These are phyloP conservation scores for Mechanitis mazaeus DNA, from an alignment of 2,888 invertebrate genomes.

Conservation along the genomic window DNA sequence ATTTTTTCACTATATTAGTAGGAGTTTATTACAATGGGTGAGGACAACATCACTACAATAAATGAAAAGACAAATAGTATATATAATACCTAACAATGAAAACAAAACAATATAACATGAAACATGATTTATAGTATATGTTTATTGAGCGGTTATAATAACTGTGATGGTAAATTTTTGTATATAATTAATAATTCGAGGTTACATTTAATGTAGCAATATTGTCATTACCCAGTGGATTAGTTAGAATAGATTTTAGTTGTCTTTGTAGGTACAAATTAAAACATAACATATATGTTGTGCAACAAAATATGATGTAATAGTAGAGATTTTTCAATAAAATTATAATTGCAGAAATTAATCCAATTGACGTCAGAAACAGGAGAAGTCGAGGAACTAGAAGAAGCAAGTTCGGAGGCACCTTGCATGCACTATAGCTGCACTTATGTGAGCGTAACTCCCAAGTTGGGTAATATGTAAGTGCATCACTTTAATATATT, in stretches of 20 bases:
- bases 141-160: background rate
- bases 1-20: background rate
- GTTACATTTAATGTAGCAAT: too few species aligned
- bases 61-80: too few species aligned
- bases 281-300: constrained; percentile 6
- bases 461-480: constrained; percentile 60
- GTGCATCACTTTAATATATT: constrained; percentile 30
- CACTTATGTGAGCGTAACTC: constrained; percentile 65
- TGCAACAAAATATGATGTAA: background rate
- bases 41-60: too few species aligned
- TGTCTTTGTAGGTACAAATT: background rate
- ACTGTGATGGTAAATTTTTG: too few species aligned
- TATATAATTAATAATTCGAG: too few species aligned
- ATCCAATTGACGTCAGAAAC: constrained; percentile 54
- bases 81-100: too few species aligned
- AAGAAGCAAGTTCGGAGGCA: constrained; percentile 48
- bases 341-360: constrained; percentile 43
- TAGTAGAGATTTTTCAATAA: constrained; percentile 12
- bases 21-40: background rate
- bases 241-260: too few species aligned
- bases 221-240: too few species aligned
- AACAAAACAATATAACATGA: too few species aligned
- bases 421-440: constrained; percentile 67
- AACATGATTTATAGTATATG: background rate
- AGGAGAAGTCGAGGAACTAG: constrained; percentile 57